Evolutionary conservation across 2,888 invertebrate genomes (phyloP).

Genomic region (Scaptomyza flava): DNA sequence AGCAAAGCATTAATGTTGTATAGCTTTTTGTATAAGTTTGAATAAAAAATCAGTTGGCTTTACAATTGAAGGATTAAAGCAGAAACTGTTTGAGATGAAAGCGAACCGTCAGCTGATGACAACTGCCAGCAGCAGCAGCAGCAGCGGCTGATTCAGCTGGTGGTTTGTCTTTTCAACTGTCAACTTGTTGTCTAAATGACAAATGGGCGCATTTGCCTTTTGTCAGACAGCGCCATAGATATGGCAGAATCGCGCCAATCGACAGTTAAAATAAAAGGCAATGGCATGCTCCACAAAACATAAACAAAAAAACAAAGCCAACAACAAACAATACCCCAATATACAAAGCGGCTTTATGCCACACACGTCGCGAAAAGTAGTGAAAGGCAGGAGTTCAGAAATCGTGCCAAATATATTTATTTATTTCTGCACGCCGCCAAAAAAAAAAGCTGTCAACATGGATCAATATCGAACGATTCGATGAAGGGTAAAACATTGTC

Average conservation of each 20-base stretch:
- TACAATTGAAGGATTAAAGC: slow-evolving; percentile 1
- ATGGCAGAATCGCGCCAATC: slow-evolving; percentile 63
- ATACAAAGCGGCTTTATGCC: slow-evolving; percentile 53
- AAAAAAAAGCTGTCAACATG: slow-evolving; percentile 73
- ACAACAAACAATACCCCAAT: slow-evolving; percentile 21
- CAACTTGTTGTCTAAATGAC: slow-evolving; percentile 79
- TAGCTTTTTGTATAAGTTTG: background rate
- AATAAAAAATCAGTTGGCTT: background rate
- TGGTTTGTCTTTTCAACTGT: slow-evolving; percentile 48
- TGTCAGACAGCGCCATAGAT: slow-evolving; percentile 58
- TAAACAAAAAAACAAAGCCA: slow-evolving; percentile 12
- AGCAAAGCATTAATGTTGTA: background rate
- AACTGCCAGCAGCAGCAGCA: slow-evolving; percentile 29
- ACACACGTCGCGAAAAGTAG: slow-evolving; percentile 48
- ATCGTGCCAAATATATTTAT: slow-evolving; percentile 51
- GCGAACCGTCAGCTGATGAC: slow-evolving; percentile 32
- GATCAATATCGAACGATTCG: slow-evolving; percentile 58
- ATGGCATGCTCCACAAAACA: slow-evolving; percentile 37
- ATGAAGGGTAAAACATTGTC: slow-evolving; percentile 25
- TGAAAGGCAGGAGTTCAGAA: slow-evolving; percentile 42
- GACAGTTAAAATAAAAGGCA: slow-evolving; percentile 67
- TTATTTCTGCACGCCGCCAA: slow-evolving; percentile 54
- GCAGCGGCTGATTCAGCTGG: background rate
- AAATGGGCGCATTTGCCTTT: slow-evolving; percentile 78
- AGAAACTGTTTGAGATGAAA: slow-evolving; percentile 8